Evolutionary conservation across 2,113 vertebrate species (phyloP).

Genomic region (Piaya cayana): DNA sequence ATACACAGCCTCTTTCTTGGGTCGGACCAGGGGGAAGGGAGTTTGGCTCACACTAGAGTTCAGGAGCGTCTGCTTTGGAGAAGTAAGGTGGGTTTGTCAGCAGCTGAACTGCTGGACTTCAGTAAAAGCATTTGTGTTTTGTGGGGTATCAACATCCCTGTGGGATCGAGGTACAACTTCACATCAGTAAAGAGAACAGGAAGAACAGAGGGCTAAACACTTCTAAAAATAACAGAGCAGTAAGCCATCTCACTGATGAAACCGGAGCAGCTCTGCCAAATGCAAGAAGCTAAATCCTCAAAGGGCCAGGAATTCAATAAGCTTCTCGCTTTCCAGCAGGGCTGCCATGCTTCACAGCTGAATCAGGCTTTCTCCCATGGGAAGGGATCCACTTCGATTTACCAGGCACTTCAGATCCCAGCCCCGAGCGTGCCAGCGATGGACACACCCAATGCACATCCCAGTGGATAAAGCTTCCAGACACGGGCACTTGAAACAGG

Average conservation of each 20-base stretch:
- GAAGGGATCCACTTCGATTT: not conserved
- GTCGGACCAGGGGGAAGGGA: not conserved
- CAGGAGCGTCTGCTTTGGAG: accelerated
- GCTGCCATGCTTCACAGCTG: not conserved
- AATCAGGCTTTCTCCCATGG: not conserved
- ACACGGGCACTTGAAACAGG: accelerated
- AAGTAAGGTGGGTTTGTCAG: not conserved
- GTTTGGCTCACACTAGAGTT: not conserved
- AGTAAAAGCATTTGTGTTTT: not conserved
- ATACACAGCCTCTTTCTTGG: not conserved
- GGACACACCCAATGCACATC: not conserved
- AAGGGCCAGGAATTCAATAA: not conserved
- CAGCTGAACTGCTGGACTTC: not conserved
- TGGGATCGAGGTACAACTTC: not conserved
- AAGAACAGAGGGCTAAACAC: not conserved
- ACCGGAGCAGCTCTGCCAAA: not conserved
- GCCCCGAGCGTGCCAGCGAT: not conserved
- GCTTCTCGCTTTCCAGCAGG: not conserved
- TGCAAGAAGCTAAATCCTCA: not conserved
- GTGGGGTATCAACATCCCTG: not conserved
- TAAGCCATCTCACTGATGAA: not conserved
- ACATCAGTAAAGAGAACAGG: not conserved
- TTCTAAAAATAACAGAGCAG: not conserved
- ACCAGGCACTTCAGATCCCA: not conserved
- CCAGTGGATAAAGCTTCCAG: not conserved